Conservation (phyloP, 1,140 invertebrate species). For the Pseudomyrmex sp. region DNA sequence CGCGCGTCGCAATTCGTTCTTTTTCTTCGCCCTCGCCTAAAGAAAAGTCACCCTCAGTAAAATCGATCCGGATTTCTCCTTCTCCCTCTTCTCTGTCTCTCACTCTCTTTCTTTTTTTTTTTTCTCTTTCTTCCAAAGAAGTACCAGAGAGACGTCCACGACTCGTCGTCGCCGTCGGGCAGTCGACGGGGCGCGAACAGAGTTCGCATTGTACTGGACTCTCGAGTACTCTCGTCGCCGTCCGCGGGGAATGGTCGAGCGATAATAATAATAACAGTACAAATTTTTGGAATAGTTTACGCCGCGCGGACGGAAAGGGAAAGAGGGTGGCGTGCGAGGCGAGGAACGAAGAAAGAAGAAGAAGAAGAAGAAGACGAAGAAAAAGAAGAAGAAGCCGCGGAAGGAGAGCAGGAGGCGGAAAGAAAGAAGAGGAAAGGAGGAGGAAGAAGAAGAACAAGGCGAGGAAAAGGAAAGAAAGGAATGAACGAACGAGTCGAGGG, state of each 20-base stretch:
- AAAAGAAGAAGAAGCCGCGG: conserved; percentile 4
- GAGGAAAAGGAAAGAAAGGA: conserved; percentile 30
- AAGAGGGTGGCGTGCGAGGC: neutral
- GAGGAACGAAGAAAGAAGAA: neutral
- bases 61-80: conserved; percentile 51
- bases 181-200: conserved; percentile 70
- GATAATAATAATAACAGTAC: conserved; percentile 77
- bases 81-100: too few species aligned
- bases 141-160: conserved; percentile 48
- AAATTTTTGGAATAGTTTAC: conserved; percentile 79
- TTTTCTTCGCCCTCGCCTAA: conserved; percentile 40
- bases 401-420: conserved; percentile 52
- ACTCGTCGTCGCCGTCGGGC: conserved; percentile 59
- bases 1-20: conserved; percentile 20
- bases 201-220: conserved; percentile 73
- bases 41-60: conserved; percentile 57
- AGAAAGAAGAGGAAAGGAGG: conserved; percentile 35
- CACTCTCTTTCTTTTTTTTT: too few species aligned
- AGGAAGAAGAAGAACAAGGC: neutral
- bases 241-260: conserved; percentile 69
- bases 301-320: conserved; percentile 12
- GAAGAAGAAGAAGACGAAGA: neutral
- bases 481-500: conserved; percentile 37
- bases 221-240: conserved; percentile 41
- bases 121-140: conserved; percentile 19